Base-by-base conservation (phyloP, 2,113 vertebrate species). In the Epinephelus moara region DNA sequence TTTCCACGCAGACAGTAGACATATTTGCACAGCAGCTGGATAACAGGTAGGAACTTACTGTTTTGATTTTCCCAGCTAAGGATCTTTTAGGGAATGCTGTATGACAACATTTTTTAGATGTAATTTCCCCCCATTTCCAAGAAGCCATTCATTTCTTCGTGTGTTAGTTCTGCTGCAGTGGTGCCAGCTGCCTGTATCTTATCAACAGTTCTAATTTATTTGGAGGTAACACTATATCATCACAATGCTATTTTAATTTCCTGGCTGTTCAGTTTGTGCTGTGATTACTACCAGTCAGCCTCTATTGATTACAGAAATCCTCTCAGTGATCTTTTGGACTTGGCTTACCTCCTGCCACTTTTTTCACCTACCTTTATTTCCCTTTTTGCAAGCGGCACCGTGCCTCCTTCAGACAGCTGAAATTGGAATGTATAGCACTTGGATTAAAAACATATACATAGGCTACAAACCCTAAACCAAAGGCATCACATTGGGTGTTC, bases 331-430 rank as follows among this genome's bases (percentile, higher is more conserved):
- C 47, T 50, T 23, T 68, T 27, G 17, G 9, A 50, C 17, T 4
- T 1, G n/a, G 23, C 23, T 67, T 62, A 3, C 15, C 67, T 27
- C 13, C 21, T 21, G 14, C 6, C 25, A 30, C 17, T 15, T 49
- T 40, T 62, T 52, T 10, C 14, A 62, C 45, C 0, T 59, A 79
- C 77, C 73, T 0, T 1, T 15, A 1, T 1, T 7, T 0, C 4
- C 14, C 2, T 1, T 1, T 33, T 1, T 11, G 0, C 0, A 11
- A 45, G 17, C 0, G 52, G n/a, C 17, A 0, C 18, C 1, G 53
- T 25, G 12, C 4, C 61, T 61, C 4, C 72, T 15, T 59, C 0
- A 45, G 55, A 0, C 74, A 2, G 0, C 86, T 88, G 64, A 25
- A 85, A 85, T 49, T 30, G 1, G 67, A 74, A 85, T 27, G 12